Conservation (phyloP, 2,888 invertebrate species). For the Yponomeuta plumbellus region DNA sequence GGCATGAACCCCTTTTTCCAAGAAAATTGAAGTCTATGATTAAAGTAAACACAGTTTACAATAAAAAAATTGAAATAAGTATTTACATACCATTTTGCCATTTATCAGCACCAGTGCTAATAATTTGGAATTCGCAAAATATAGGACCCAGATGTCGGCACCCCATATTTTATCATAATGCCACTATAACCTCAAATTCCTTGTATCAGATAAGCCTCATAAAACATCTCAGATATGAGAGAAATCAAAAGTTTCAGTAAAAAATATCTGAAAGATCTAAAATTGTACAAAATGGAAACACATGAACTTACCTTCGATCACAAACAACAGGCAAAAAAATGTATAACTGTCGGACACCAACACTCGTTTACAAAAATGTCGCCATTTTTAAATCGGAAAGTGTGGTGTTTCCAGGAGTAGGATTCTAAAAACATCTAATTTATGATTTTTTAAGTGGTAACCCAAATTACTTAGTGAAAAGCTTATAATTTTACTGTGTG, state of each 20-base stretch:
- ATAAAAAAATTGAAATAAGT: constrained; percentile 18
- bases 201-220: constrained; percentile 20
- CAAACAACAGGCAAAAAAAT: constrained; percentile 19
- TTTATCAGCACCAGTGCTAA: constrained; percentile 28
- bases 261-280: constrained; percentile 8
- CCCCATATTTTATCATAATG: constrained; percentile 23
- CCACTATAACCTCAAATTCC: constrained; percentile 25
- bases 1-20: constrained; percentile 1
- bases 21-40: no score
- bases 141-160: constrained; percentile 24
- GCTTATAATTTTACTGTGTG: no score
- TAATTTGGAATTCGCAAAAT: constrained; percentile 27
- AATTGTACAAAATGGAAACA: constrained; percentile 20
- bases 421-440: constrained; percentile 23
- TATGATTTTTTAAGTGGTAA: no score
- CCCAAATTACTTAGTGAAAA: no score
- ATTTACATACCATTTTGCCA: constrained; percentile 24
- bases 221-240: constrained; percentile 16
- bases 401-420: constrained; percentile 24
- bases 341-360: constrained; percentile 15
- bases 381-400: constrained; percentile 23
- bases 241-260: constrained; percentile 19
- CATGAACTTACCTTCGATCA: constrained; percentile 16
- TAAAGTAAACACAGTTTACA: no score
- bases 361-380: background rate